Conservation (phyloP, 2,888 invertebrate genomes). For the Schizotus pectinicornis region DNA sequence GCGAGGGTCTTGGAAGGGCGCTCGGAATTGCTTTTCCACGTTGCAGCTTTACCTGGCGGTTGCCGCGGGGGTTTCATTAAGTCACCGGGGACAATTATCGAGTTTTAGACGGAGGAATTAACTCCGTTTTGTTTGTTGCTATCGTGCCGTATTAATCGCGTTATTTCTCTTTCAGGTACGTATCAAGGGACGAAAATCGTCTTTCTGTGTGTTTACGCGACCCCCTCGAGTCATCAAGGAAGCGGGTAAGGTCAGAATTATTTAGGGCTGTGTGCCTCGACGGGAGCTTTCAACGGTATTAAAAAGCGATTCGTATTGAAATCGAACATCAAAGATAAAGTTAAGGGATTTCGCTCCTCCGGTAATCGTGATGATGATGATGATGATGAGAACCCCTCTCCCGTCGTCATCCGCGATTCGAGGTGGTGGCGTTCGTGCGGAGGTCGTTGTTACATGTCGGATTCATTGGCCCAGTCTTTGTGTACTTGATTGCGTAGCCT, state of each 20-base stretch:
- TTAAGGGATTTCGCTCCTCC: not conserved
- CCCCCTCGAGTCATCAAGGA: not conserved
- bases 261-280: slow-evolving; percentile 4
- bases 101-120: not conserved
- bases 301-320: slow-evolving; percentile 24
- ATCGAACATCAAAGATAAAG: slow-evolving; percentile 23
- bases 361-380: slow-evolving; percentile 5
- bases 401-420: too few relatives aligned
- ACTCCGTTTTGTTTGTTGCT: not conserved
- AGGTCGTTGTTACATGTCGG: not conserved
- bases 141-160: slow-evolving; percentile 10
- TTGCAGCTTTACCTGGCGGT: too few relatives aligned
- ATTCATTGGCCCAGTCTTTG: slow-evolving; percentile 19
- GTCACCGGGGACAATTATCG: not conserved
- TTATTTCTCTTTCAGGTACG: slow-evolving; percentile 21
- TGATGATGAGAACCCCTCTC: too few relatives aligned
- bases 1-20: too few relatives aligned
- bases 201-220: slow-evolving; percentile 9
- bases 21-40: too few relatives aligned
- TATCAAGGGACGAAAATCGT: slow-evolving; percentile 4
- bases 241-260: slow-evolving; percentile 18
- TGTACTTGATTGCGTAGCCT: slow-evolving; percentile 14
- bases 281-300: slow-evolving; percentile 20
- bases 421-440: too few relatives aligned
- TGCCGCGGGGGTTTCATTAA: too few relatives aligned